phyloP scores from a whole-genome alignment of 2,113 vertebrate species.

The Tenebrosternarchus preto region DNA sequence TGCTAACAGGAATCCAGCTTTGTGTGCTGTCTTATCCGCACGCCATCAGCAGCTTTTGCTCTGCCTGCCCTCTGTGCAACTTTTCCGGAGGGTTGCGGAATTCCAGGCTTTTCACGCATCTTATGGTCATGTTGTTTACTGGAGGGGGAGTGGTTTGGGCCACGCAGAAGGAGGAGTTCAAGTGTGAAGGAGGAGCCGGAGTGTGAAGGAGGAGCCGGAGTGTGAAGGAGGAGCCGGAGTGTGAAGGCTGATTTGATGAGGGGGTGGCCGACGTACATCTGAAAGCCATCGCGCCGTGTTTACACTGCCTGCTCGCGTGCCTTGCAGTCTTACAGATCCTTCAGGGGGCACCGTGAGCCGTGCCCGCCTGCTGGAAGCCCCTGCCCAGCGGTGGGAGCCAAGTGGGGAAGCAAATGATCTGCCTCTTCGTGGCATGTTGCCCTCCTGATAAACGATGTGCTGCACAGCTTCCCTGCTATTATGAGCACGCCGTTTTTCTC shows the following conservation, averaged over 20 bases:
- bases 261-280: constrained; percentile 45
- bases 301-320: constrained; percentile 50
- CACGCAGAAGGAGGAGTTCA: too few species aligned
- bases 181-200: constrained; percentile 38
- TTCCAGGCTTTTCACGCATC: constrained; percentile 47
- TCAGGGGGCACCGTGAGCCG: constrained; percentile 4
- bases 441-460: constrained; percentile 28
- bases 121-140: constrained; percentile 47
- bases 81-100: constrained; percentile 42
- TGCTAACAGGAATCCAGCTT: constrained; percentile 2
- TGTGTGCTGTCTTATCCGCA: constrained; percentile 35
- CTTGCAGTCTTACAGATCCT: constrained; percentile 48
- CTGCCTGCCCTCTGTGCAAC: constrained; percentile 39
- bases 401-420: constrained; percentile 36
- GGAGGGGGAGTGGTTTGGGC: constrained; percentile 41
- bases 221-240: constrained; percentile 42
- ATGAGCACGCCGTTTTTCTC: neutral
- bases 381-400: constrained; percentile 24
- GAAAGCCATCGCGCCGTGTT: constrained; percentile 53
- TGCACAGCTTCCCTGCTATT: neutral
- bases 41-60: constrained; percentile 34
- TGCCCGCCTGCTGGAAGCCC: constrained; percentile 21
- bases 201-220: constrained; percentile 43
- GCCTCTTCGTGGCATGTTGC: constrained; percentile 30
- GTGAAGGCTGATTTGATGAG: constrained; percentile 44